Evolutionary conservation across 2,797 vertebrate genomes (phyloP).

Genomic region (Carcharodon carcharias): DNA sequence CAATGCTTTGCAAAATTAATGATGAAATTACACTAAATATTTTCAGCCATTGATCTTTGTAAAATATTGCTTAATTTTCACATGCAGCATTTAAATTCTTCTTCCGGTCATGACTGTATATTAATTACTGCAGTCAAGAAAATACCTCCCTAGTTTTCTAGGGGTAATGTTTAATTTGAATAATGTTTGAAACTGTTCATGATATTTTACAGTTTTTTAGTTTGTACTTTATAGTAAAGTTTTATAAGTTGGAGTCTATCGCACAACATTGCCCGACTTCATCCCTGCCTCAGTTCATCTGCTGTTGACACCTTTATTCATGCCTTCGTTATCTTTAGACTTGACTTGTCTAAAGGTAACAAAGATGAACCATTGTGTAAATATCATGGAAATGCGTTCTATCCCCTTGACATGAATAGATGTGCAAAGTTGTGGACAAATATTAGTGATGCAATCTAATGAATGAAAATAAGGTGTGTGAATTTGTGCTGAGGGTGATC

Average conservation of each 20-base stretch:
- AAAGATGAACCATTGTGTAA: not conserved
- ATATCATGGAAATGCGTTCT: not conserved
- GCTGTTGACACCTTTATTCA: too few species aligned
- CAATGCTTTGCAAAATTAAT: slow-evolving; percentile 16
- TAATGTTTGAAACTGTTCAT: not conserved
- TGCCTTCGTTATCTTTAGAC: too few species aligned
- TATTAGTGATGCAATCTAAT: not conserved
- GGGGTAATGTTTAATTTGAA: not conserved
- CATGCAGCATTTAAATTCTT: not conserved
- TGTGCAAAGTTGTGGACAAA: not conserved
- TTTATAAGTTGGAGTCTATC: too few species aligned
- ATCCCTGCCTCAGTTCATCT: too few species aligned
- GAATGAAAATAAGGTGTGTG: not conserved
- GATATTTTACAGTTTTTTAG: not conserved
- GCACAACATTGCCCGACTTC: not conserved
- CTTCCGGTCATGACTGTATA: not conserved
- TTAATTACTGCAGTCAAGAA: not conserved
- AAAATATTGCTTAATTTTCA: not conserved
- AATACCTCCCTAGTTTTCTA: not conserved
- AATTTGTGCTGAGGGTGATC: not conserved
- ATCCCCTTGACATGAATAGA: too few species aligned
- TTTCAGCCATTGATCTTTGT: not conserved
- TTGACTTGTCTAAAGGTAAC: too few species aligned
- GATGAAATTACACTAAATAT: not conserved
- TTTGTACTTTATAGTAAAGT: not conserved